Evolutionary conservation across 2,113 vertebrate genomes (phyloP).

Genomic region (Misgurnus anguillicaudatus): DNA sequence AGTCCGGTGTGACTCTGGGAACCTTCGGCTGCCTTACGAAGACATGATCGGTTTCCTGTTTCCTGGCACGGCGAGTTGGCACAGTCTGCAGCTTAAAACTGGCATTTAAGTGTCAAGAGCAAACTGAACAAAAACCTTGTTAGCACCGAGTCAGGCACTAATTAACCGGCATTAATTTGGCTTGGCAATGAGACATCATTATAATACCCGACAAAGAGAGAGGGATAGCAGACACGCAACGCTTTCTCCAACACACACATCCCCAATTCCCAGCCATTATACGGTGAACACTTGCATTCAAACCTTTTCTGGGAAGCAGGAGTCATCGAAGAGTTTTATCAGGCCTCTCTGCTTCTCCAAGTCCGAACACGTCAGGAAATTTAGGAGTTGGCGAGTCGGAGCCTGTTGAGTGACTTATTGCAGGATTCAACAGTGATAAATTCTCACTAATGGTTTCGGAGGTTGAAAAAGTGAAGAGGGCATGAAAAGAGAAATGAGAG

Average conservation of each 20-base stretch:
- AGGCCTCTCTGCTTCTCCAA: conserved; percentile 52
- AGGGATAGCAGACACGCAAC: conserved; percentile 5
- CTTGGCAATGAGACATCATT: conserved; percentile 18
- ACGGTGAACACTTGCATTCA: conserved; percentile 39
- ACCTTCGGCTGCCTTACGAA: conserved; percentile 51
- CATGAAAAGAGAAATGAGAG: conserved; percentile 46
- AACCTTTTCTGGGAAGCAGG: conserved; percentile 48
- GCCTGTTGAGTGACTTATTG: conserved; percentile 70
- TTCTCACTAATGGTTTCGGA: conserved; percentile 71
- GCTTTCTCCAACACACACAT: conserved; percentile 7
- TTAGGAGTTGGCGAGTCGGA: conserved; percentile 68
- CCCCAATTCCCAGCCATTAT: conserved; percentile 25
- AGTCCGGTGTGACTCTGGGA: conserved; percentile 46
- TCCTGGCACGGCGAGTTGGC: conserved; percentile 53
- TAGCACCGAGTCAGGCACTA: conserved; percentile 36
- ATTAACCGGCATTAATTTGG: conserved; percentile 35
- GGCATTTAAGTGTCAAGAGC: conserved; percentile 28
- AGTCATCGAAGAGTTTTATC: conserved; percentile 51
- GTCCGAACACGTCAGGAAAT: conserved; percentile 62
- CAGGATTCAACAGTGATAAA: conserved; percentile 71
- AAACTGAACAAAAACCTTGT: conserved; percentile 42
- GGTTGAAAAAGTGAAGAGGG: conserved; percentile 58
- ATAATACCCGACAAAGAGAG: conserved; percentile 8
- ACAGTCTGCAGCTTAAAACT: conserved; percentile 28
- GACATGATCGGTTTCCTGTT: conserved; percentile 57